Evolutionary conservation across 2,888 invertebrate genomes (phyloP).

Genomic region (Teinopalpus imperialis): DNA sequence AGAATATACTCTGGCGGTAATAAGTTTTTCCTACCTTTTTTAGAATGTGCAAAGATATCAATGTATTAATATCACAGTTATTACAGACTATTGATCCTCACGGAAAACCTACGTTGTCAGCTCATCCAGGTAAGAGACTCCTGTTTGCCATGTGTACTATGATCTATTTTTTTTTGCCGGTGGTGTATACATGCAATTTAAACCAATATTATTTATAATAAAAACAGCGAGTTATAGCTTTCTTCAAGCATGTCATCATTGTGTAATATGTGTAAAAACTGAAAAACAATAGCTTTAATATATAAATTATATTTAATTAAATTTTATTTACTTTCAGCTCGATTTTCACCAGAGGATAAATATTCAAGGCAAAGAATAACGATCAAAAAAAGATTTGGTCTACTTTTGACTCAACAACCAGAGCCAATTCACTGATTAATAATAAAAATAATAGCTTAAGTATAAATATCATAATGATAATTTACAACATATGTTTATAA

Average conservation of each 20-base stretch:
- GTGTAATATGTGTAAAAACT: too few species aligned
- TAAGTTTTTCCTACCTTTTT: slow-evolving; percentile 1
- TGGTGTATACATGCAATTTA: too few species aligned
- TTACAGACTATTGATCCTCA: slow-evolving; percentile 89
- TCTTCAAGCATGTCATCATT: too few species aligned
- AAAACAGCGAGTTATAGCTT: too few species aligned
- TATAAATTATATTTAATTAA: too few species aligned
- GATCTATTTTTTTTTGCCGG: too few species aligned
- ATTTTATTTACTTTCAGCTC: too few species aligned
- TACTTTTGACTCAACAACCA: slow-evolving; percentile 92
- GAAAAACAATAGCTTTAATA: too few species aligned
- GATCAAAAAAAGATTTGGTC: slow-evolving; percentile 93
- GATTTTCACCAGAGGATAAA: slow-evolving; percentile 97
- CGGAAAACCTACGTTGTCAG: slow-evolving; percentile 92
- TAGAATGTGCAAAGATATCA: not conserved
- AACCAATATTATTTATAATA: too few species aligned
- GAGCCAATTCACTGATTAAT: slow-evolving; percentile 83
- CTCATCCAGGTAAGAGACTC: slow-evolving; percentile 90
- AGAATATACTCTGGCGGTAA: slow-evolving; percentile 93
- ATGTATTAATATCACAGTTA: slow-evolving; percentile 26
- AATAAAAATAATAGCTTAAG: slow-evolving; percentile 1
- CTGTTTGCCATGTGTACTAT: too few species aligned
- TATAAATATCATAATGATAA: not conserved
- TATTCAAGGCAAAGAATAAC: slow-evolving; percentile 94
- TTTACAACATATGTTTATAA: too few species aligned